phyloP scores from a whole-genome alignment of 2,888 invertebrate genomes.

The Gymnocheta viridis region DNA sequence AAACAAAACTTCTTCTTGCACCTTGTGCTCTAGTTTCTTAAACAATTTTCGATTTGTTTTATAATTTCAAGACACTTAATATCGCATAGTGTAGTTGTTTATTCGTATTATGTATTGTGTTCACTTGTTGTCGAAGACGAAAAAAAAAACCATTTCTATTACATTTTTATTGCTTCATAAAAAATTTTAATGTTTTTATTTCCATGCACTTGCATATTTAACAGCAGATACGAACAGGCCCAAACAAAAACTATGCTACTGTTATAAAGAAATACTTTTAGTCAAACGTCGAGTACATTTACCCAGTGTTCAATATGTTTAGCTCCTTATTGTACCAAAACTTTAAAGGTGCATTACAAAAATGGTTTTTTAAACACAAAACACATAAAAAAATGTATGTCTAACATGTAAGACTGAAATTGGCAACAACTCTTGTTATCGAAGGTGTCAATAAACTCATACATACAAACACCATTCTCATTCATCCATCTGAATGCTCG shows the following conservation, averaged over 20 bases:
- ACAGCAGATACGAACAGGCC: background rate
- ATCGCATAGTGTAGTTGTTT: background rate
- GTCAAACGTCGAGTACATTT: background rate
- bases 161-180: conserved; percentile 67
- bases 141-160: conserved; percentile 49
- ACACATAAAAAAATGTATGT: conserved; percentile 57
- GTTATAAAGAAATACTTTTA: conserved; percentile 39
- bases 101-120: conserved; percentile 7
- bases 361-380: conserved; percentile 28
- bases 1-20: conserved; percentile 41
- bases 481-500: conserved; percentile 1
- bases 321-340: conserved; percentile 30
- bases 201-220: background rate
- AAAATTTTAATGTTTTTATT: conserved; percentile 65
- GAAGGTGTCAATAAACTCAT: conserved; percentile 68
- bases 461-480: conserved; percentile 35
- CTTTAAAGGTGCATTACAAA: background rate
- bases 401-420: conserved; percentile 56
- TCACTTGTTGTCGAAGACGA: conserved; percentile 39
- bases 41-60: conserved; percentile 34
- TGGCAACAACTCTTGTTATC: conserved; percentile 54
- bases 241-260: conserved; percentile 46
- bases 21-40: conserved; percentile 65
- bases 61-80: conserved; percentile 43
- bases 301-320: background rate